Base-by-base conservation (phyloP, 2,888 invertebrate species). In the Myathropa florea region DNA sequence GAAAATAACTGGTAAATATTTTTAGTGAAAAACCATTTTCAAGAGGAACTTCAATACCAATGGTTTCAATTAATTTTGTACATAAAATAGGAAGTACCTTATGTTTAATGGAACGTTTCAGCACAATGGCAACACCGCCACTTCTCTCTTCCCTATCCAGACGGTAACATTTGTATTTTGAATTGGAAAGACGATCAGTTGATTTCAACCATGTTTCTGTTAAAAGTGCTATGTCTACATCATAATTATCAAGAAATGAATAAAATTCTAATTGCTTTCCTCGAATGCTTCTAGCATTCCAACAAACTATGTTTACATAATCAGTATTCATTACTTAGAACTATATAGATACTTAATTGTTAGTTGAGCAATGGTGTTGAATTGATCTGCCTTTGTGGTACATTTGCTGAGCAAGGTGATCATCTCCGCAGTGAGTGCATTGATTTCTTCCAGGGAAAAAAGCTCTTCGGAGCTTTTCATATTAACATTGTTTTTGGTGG, bases 101-200 rank as follows among this genome's bases (percentile, higher is more conserved):
- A 23, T 39, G 63, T 21, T 28, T n/a, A 30, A 33, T 63, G 12
- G 60, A 12, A 63, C 64, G 64, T 39, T 64, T 64, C 7, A 63
- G 4, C 9, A 63, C 61, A 12, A 63, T 33, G 33, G 33, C 61
- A 63, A 63, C 33, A 33, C 61, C 61, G 33, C 61, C 61, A 24
- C 64, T 36, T 75, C 36, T 75, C 57, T 53, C 46, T 21, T 63
- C 18, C 30, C 71, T 72, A 10, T 53, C 71, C 26, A 72, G 53
- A n/a, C 46, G 39, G 61, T 55, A 73, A 12, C 21, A 61, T 57
- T 21, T 57, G 24, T 57, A 57, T 46, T 10, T 7, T 4, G 24
- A 23, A 12, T 21, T 57, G 6, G 24, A 23, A 6, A 24, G 24
- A 23, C 24, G 24, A 57, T 57, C 57, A 7, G 10, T 24, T 57